These are phyloP conservation scores for Mizuhopecten yessoensis DNA, from an alignment of 1,140 invertebrate species.

Conservation along the genomic window DNA sequence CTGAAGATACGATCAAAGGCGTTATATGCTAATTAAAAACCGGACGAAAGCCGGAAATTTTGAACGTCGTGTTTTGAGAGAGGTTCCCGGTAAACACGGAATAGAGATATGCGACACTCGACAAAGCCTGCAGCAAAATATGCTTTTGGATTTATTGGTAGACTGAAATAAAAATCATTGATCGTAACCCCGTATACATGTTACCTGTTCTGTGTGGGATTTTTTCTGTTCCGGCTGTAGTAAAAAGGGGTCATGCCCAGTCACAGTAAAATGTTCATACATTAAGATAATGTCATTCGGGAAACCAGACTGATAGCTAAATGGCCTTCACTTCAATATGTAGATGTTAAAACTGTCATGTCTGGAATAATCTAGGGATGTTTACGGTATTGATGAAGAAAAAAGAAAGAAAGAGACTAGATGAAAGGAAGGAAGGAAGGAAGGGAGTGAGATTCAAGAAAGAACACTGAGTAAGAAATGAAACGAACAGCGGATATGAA, in stretches of 20 bases:
- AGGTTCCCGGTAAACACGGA: background rate
- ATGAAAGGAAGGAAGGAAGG: too few species aligned
- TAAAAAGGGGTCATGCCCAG: background rate
- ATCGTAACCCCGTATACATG: background rate
- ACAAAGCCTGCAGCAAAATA: background rate
- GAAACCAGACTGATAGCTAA: too few species aligned
- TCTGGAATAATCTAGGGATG: too few species aligned
- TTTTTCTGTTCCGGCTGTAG: background rate
- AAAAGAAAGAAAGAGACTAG: too few species aligned
- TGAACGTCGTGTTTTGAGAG: background rate
- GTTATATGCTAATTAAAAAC: background rate
- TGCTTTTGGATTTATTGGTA: background rate
- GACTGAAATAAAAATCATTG: background rate
- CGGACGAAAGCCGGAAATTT: constrained; percentile 21
- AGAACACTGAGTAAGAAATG: too few species aligned
- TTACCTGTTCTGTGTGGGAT: background rate
- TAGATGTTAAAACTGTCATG: too few species aligned
- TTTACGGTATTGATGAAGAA: too few species aligned
- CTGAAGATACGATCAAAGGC: background rate
- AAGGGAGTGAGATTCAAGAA: too few species aligned
- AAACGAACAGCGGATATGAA: too few species aligned
- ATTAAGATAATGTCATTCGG: too few species aligned
- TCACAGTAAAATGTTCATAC: background rate
- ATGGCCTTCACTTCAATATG: too few species aligned
- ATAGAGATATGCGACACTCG: background rate